Percentiles rank a stretch among this genome's conserved stretches.
Evolutionary conservation across 2,888 invertebrate species (phyloP).

Genomic region (Dioctria linearis): DNA sequence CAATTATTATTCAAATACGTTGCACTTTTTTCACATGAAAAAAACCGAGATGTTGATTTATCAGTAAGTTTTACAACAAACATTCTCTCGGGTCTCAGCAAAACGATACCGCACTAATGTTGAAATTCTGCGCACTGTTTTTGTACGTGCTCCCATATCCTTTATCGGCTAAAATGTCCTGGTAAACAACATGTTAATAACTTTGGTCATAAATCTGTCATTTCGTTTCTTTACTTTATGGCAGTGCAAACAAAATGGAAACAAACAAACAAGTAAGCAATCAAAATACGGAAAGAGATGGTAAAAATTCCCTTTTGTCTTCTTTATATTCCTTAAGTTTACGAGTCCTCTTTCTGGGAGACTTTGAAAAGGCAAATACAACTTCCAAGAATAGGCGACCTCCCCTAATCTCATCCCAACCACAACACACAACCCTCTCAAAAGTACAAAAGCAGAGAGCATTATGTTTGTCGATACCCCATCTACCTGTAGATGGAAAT

Average conservation of each 20-base stretch:
- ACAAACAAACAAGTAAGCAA: conserved; percentile 48
- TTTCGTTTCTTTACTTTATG: conserved; percentile 46
- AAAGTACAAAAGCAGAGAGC: neutral
- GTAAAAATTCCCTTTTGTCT: conserved; percentile 10
- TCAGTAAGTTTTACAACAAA: too few relatives aligned
- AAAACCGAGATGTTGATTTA: too few relatives aligned
- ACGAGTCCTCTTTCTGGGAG: conserved; percentile 15
- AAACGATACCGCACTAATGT: too few relatives aligned
- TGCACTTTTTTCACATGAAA: too few relatives aligned
- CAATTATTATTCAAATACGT: too few relatives aligned
- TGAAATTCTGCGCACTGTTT: too few relatives aligned
- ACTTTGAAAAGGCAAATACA: conserved; percentile 24
- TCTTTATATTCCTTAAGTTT: conserved; percentile 7
- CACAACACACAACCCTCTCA: neutral
- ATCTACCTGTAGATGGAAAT: conserved; percentile 9
- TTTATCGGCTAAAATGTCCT: neutral
- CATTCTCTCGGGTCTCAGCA: too few relatives aligned
- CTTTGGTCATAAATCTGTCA: conserved; percentile 51
- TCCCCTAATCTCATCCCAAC: conserved; percentile 6
- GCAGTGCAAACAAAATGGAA: conserved; percentile 43
- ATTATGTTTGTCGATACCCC: conserved; percentile 11
- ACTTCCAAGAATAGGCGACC: conserved; percentile 2
- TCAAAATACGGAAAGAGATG: conserved; percentile 17
- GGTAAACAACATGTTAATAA: conserved; percentile 52
- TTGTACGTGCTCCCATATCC: neutral